phyloP scores from a whole-genome alignment of 1,140 invertebrate species.

The Drosophila tani region DNA sequence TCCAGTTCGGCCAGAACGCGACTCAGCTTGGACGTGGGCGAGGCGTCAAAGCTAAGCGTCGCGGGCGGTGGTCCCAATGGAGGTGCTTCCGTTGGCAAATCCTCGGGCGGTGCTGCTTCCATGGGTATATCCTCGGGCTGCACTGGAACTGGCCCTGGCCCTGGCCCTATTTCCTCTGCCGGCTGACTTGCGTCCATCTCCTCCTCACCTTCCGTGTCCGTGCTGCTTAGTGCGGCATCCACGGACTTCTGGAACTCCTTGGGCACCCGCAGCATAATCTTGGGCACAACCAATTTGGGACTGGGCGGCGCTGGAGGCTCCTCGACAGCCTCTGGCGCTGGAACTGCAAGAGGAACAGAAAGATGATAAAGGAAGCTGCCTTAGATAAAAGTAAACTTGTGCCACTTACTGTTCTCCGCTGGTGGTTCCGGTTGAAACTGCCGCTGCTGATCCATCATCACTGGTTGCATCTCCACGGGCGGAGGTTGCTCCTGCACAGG shows the following conservation, averaged over 20 bases:
- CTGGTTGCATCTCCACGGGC: not conserved
- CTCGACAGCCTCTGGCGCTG: conserved; percentile 31
- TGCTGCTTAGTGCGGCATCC: conserved; percentile 78
- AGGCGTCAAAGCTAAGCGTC: conserved; percentile 30
- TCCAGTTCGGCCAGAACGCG: conserved; percentile 71
- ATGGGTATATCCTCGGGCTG: not conserved
- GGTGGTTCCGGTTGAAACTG: conserved; percentile 10
- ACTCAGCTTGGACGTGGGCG: conserved; percentile 46
- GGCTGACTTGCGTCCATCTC: conserved; percentile 35
- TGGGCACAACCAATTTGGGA: conserved; percentile 85
- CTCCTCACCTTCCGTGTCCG: conserved; percentile 69
- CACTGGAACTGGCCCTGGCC: not conserved
- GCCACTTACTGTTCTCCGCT: conserved; percentile 40
- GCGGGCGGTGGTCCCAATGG: not conserved
- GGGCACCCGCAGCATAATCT: conserved; percentile 86
- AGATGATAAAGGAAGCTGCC: not conserved
- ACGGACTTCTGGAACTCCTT: conserved; percentile 84
- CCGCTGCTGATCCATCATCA: not conserved
- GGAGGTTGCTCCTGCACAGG: conserved; percentile 1
- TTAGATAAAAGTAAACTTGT: not conserved
- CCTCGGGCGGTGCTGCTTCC: not conserved
- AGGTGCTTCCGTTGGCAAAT: not conserved
- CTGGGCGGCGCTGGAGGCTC: conserved; percentile 19
- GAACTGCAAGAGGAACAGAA: conserved; percentile 39
- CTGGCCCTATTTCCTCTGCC: conserved; percentile 13